These are phyloP conservation scores for Callimorpha dominula DNA, from an alignment of 2,888 invertebrate species.

Conservation along the genomic window DNA sequence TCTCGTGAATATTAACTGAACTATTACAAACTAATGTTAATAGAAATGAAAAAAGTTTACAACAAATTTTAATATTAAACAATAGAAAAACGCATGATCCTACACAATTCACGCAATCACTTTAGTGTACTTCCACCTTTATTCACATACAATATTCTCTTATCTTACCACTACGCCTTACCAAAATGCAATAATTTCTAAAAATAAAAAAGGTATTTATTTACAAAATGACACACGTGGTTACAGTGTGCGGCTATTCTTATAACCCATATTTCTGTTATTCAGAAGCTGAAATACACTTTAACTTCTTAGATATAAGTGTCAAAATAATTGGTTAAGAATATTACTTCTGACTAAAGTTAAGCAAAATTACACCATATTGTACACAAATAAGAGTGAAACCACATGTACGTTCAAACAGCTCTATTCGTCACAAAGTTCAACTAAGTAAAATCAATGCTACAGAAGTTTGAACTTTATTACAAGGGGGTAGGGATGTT, in stretches of 20 bases:
- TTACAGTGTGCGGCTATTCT: slow-evolving; percentile 42
- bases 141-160: background rate
- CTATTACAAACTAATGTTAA: too few species aligned
- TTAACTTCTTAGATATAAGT: slow-evolving; percentile 18
- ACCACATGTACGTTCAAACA: slow-evolving; percentile 1
- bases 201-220: slow-evolving; percentile 36
- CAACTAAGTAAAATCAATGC: slow-evolving; percentile 26
- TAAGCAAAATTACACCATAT: slow-evolving; percentile 32
- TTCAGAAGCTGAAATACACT: slow-evolving; percentile 28
- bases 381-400: background rate
- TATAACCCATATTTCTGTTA: slow-evolving; percentile 16
- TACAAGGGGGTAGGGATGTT: slow-evolving; percentile 5
- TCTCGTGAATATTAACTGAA: too few species aligned
- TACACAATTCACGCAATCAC: background rate
- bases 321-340: background rate
- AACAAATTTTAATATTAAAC: too few species aligned
- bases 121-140: background rate
- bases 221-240: slow-evolving; percentile 49
- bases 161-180: background rate
- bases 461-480: slow-evolving; percentile 28
- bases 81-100: too few species aligned
- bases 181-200: slow-evolving; percentile 14
- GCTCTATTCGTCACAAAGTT: slow-evolving; percentile 27
- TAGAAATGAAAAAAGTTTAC: too few species aligned
- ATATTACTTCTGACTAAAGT: background rate